Percentiles rank a stretch among this genome's conserved stretches.
Evolutionary conservation across 2,113 vertebrate species (phyloP).

Genomic region (Caracal caracal): DNA sequence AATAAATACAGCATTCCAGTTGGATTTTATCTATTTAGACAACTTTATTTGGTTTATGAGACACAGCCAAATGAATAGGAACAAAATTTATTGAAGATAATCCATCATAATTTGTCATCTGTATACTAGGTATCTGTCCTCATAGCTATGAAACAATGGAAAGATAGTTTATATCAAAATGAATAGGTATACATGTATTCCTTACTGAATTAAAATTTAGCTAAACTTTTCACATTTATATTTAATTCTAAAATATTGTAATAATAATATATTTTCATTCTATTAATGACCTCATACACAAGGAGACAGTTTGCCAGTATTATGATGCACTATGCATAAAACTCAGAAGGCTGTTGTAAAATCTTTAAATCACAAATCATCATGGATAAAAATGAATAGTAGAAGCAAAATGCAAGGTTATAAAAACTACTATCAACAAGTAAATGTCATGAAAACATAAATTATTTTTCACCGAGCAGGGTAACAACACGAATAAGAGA

Average conservation of each 20-base stretch:
- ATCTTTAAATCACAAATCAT: conserved; percentile 71
- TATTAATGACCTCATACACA: conserved; percentile 20
- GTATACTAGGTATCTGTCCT: conserved; percentile 13
- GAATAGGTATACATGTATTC: neutral
- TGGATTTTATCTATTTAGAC: neutral
- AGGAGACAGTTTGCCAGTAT: conserved; percentile 38
- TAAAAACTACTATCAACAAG: conserved; percentile 71
- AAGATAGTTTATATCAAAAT: conserved; percentile 51
- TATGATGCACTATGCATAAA: conserved; percentile 67
- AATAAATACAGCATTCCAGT: conserved; percentile 26
- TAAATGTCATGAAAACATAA: conserved; percentile 74
- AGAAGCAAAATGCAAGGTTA: conserved; percentile 69
- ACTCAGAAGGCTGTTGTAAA: conserved; percentile 60
- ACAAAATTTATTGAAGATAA: conserved; percentile 11
- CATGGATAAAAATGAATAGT: conserved; percentile 66
- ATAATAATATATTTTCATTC: conserved; percentile 45
- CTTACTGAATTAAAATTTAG: conserved; percentile 10
- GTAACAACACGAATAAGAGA: conserved; percentile 64
- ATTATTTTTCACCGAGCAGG: conserved; percentile 66
- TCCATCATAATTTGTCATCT: conserved; percentile 49
- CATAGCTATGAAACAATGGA: conserved; percentile 43
- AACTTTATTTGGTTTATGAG: conserved; percentile 38
- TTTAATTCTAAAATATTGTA: conserved; percentile 42
- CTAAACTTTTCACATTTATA: conserved; percentile 19
- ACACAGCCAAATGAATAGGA: conserved; percentile 38